These are phyloP conservation scores for Limnephilus rhombicus DNA, from an alignment of 2,888 invertebrate species.

Conservation along the genomic window DNA sequence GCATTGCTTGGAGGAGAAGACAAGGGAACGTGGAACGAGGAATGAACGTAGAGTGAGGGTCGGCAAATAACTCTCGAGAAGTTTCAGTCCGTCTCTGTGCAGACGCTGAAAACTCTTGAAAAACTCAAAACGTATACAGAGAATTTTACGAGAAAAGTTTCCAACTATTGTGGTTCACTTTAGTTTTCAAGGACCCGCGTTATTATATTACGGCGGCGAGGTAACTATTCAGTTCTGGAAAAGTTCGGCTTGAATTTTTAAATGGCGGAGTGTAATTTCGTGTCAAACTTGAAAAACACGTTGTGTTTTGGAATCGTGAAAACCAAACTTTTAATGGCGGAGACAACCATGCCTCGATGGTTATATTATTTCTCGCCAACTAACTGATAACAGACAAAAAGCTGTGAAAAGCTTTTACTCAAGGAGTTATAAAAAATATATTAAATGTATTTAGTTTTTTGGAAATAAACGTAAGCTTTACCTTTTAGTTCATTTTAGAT, in stretches of 20 bases:
- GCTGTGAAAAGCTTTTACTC: neutral
- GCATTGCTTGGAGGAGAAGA: constrained; percentile 47
- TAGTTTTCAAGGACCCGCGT: constrained; percentile 51
- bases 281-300: neutral
- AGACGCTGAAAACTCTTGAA: constrained; percentile 54
- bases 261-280: constrained; percentile 5
- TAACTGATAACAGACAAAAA: neutral
- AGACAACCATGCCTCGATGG: neutral
- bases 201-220: constrained; percentile 43
- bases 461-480: no score
- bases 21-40: neutral
- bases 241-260: neutral
- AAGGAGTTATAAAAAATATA: no score
- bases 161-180: constrained; percentile 51
- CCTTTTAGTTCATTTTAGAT: neutral
- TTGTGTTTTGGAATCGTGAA: neutral
- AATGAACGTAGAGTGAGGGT: constrained; percentile 8
- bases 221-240: constrained; percentile 4
- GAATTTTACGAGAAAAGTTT: constrained; percentile 60
- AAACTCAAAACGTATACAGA: constrained; percentile 35
- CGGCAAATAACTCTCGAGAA: constrained; percentile 57
- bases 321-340: neutral
- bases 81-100: constrained; percentile 44
- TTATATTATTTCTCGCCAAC: neutral
- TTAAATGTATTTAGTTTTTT: no score